These are phyloP conservation scores for Arctopsyche grandis DNA, from an alignment of 1,140 invertebrate genomes.

Conservation along the genomic window DNA sequence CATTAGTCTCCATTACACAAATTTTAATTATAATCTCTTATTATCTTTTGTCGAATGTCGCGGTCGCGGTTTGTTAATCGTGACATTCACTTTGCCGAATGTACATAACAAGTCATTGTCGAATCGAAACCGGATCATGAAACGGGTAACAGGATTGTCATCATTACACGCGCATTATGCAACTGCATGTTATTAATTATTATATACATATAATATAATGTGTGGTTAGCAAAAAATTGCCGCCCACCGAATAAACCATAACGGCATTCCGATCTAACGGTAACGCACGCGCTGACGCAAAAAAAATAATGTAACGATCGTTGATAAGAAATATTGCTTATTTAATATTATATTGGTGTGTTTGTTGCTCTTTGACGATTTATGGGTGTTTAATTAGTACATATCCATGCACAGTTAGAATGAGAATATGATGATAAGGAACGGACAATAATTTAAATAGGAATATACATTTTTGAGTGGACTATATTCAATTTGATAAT, in stretches of 20 bases:
- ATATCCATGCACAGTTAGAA: no score
- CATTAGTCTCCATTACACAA: not conserved
- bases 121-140: slow-evolving; percentile 14
- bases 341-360: no score
- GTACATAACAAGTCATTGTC: slow-evolving; percentile 1
- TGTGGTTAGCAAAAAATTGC: not conserved
- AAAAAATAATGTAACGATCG: no score
- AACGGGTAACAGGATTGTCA: slow-evolving; percentile 17
- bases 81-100: slow-evolving; percentile 25
- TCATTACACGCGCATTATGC: slow-evolving; percentile 19
- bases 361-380: no score
- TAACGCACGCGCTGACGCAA: not conserved
- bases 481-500: no score
- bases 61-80: slow-evolving; percentile 1
- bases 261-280: slow-evolving; percentile 10
- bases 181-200: slow-evolving; percentile 8
- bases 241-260: no score
- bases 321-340: no score
- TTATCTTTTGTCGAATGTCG: not conserved
- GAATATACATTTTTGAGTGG: no score
- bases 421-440: no score
- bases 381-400: no score
- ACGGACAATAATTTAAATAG: no score
- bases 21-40: not conserved
- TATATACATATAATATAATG: not conserved